phyloP scores from a whole-genome alignment of 2,888 invertebrate genomes.

The Agrotis clavis region DNA sequence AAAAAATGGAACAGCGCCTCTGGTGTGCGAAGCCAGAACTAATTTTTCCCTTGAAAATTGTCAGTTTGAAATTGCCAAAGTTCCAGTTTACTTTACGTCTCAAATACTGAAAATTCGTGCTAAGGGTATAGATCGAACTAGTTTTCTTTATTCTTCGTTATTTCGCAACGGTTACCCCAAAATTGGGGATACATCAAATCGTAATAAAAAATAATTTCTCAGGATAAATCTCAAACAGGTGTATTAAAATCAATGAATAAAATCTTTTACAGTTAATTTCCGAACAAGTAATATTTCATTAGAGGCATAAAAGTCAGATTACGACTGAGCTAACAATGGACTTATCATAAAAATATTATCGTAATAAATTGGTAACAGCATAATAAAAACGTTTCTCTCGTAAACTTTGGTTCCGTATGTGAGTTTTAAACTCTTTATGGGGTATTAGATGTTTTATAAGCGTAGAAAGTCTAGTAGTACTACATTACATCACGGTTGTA shows the following conservation, averaged over 20 bases:
- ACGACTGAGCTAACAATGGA: conserved; percentile 54
- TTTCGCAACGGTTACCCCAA: neutral
- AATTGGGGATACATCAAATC: neutral
- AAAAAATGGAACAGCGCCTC: too few relatives aligned
- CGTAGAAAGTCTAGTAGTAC: neutral
- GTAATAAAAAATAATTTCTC: neutral
- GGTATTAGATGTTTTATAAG: neutral
- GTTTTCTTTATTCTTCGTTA: neutral
- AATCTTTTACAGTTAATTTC: conserved; percentile 42
- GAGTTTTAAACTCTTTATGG: conserved; percentile 13
- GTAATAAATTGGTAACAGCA: conserved; percentile 61
- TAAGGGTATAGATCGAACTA: too few relatives aligned
- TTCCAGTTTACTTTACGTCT: too few relatives aligned
- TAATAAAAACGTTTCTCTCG: conserved; percentile 57
- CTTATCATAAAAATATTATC: conserved; percentile 64
- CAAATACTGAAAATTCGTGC: too few relatives aligned
- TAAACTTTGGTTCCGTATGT: conserved; percentile 44
- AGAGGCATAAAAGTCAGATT: conserved; percentile 58
- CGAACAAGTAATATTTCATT: conserved; percentile 57
- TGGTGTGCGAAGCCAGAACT: too few relatives aligned
- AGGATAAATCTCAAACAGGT: conserved; percentile 23
- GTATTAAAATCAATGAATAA: conserved; percentile 43
- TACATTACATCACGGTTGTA: neutral
- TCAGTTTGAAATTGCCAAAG: too few relatives aligned
- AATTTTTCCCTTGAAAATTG: too few relatives aligned